Conservation (phyloP, 1,140 invertebrate species). For the Heliothis subflexa region DNA sequence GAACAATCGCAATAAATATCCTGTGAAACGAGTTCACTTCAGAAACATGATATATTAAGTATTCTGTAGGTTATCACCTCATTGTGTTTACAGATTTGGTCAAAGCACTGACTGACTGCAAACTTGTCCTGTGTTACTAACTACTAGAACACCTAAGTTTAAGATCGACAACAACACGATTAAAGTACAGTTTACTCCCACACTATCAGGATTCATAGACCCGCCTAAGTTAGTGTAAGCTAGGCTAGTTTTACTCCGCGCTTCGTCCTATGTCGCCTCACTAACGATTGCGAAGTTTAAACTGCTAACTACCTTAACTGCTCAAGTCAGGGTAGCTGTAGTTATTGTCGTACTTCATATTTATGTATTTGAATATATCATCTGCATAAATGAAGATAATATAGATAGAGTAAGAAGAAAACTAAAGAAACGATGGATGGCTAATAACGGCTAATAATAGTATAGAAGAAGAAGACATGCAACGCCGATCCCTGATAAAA, state of each 20-base stretch:
- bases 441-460: too few species aligned
- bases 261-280: too few species aligned
- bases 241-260: constrained; percentile 4
- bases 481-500: too few species aligned
- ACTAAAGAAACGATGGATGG: too few species aligned
- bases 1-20: too few species aligned
- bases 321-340: not conserved
- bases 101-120: not conserved
- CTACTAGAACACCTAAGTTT: not conserved
- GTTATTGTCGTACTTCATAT: not conserved
- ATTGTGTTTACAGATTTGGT: not conserved
- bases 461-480: too few species aligned
- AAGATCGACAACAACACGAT: constrained; percentile 2
- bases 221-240: not conserved
- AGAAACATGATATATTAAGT: too few species aligned
- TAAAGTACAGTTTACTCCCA: not conserved
- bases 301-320: constrained; percentile 27
- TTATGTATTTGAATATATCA: not conserved
- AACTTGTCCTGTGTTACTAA: not conserved
- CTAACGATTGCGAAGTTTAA: constrained; percentile 23
- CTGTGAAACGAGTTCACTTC: too few species aligned
- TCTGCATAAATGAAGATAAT: too few species aligned
- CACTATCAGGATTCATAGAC: constrained; percentile 17
- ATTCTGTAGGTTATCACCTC: too few species aligned
- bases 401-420: too few species aligned